Percentiles rank a stretch among this genome's conserved stretches.
Conservation (phyloP, 2,888 invertebrate genomes). For the Thecocarcelia acutangulata region DNA sequence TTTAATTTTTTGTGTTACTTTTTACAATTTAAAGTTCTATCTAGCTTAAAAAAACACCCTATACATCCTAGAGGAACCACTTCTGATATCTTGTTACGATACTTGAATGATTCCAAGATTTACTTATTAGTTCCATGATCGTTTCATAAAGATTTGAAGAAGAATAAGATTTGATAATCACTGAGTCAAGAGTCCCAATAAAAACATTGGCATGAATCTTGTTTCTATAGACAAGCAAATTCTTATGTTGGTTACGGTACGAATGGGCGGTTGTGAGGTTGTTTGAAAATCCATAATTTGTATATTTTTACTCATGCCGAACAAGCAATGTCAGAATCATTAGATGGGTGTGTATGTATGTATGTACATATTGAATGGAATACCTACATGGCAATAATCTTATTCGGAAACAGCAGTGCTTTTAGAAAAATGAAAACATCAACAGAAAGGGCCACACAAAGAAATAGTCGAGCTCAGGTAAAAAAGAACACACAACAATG, state of each 20-base stretch:
- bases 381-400: constrained; percentile 3
- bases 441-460: constrained; percentile 21
- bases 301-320: constrained; percentile 29
- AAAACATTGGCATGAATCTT: no score
- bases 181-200: no score
- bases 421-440: not conserved
- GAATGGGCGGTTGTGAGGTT: not conserved
- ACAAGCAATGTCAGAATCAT: constrained; percentile 41
- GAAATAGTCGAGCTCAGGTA: constrained; percentile 51
- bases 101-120: no score
- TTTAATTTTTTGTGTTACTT: no score
- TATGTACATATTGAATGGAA: constrained; percentile 6
- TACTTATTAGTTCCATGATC: no score
- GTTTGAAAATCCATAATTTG: constrained; percentile 25
- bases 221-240: no score
- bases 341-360: not conserved
- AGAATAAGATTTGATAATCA: no score
- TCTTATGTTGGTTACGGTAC: constrained; percentile 12
- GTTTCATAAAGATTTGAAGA: no score
- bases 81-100: no score
- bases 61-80: no score
- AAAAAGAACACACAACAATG: constrained; percentile 46
- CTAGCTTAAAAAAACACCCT: no score
- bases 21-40: no score
- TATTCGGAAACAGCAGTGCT: not conserved